phyloP scores from a whole-genome alignment of 2,113 vertebrate species.

The Lasiurus cinereus region DNA sequence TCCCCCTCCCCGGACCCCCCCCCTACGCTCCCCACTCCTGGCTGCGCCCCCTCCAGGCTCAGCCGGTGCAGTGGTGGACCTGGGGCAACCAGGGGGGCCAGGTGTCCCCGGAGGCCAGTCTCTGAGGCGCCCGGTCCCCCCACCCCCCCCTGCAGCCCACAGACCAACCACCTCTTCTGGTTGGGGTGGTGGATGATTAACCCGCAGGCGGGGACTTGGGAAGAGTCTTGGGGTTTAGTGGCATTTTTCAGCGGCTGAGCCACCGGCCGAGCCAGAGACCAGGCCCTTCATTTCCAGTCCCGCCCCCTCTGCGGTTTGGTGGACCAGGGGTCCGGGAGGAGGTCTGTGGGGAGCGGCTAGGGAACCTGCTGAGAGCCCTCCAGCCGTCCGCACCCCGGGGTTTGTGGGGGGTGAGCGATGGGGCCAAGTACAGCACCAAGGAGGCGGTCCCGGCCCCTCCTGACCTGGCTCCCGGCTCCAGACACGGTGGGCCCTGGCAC shows the following conservation, averaged over 20 bases:
- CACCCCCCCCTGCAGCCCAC: neutral
- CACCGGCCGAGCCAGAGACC: neutral
- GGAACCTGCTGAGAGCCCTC: neutral
- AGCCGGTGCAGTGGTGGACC: neutral
- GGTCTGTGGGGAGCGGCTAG: neutral
- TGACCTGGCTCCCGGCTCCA: neutral
- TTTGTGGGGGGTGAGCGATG: accelerated
- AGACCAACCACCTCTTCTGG: neutral
- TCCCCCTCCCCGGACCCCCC: neutral
- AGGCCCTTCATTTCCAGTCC: neutral
- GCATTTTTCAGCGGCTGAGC: slow-evolving; percentile 1
- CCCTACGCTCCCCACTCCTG: neutral
- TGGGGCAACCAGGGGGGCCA: neutral
- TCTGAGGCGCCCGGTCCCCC: neutral
- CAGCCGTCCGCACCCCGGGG: neutral
- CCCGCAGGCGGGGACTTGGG: neutral
- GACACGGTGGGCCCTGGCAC: neutral
- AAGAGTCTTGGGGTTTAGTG: neutral
- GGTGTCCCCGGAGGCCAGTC: neutral
- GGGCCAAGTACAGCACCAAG: neutral
- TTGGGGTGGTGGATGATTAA: slow-evolving; percentile 36
- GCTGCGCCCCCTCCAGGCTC: neutral
- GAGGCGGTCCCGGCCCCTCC: neutral
- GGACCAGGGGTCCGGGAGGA: neutral
- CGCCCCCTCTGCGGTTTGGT: neutral